Conservation (phyloP, 2,888 invertebrate species). For the Phyllotreta striolata region DNA sequence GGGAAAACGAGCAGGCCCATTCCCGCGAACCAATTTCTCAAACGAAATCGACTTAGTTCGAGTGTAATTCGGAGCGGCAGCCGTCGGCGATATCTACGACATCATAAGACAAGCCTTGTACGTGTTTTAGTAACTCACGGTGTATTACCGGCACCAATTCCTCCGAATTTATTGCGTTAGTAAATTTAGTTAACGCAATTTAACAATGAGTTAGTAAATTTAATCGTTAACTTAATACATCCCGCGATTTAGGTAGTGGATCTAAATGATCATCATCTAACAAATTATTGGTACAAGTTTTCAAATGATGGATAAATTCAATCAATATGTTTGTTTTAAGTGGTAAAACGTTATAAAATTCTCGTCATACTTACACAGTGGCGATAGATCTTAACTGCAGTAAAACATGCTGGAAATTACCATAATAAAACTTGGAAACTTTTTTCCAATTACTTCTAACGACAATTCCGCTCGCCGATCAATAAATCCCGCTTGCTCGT, state of each 20-base stretch:
- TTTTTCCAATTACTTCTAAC: conserved; percentile 24
- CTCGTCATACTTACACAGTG: no score
- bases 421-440: conserved; percentile 21
- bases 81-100: conserved; percentile 35
- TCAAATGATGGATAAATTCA: no score
- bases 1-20: neutral
- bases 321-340: no score
- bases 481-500: conserved; percentile 27
- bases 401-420: conserved; percentile 10
- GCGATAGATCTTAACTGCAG: neutral
- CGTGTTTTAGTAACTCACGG: conserved; percentile 39
- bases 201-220: conserved; percentile 50
- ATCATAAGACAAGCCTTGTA: conserved; percentile 38
- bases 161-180: conserved; percentile 52
- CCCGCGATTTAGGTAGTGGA: neutral
- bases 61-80: conserved; percentile 18
- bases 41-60: conserved; percentile 23
- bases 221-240: conserved; percentile 46
- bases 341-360: no score
- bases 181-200: conserved; percentile 54
- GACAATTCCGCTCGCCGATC: conserved; percentile 24
- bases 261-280: no score
- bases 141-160: conserved; percentile 25
- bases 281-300: no score
- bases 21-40: conserved; percentile 8